Conservation (phyloP, 2,113 vertebrate species). For the Prochilodus magdalenae region DNA sequence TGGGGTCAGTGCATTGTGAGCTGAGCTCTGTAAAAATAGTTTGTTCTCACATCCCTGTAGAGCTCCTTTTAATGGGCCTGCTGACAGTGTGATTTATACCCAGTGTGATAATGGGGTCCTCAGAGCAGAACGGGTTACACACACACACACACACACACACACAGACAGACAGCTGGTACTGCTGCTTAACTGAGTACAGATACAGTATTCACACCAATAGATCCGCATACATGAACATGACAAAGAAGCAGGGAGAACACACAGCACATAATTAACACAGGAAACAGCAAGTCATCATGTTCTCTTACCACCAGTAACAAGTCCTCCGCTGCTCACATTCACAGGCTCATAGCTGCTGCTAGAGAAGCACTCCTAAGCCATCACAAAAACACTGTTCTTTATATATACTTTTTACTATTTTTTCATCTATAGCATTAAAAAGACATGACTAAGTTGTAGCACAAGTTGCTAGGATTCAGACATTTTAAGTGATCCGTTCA, state of each 20-base stretch:
- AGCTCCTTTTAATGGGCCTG: constrained; percentile 57
- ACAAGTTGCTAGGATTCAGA: too few species aligned
- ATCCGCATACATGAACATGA: background rate
- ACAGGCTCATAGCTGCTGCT: too few species aligned
- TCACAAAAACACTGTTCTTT: too few species aligned
- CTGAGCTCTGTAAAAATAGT: constrained; percentile 49
- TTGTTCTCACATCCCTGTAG: constrained; percentile 42
- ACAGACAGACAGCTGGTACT: background rate
- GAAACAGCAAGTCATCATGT: background rate
- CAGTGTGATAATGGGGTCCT: constrained; percentile 38
- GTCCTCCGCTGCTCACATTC: background rate
- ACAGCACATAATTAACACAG: background rate
- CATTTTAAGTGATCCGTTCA: too few species aligned
- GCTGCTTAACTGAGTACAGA: background rate
- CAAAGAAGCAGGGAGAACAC: background rate
- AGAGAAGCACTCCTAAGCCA: too few species aligned
- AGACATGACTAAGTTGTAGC: too few species aligned
- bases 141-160: too few species aligned
- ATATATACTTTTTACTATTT: too few species aligned
- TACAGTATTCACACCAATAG: background rate
- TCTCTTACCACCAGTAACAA: background rate
- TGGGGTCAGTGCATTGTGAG: constrained; percentile 22
- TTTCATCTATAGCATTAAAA: too few species aligned
- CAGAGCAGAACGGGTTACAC: constrained; percentile 18
- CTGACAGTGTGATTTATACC: constrained; percentile 58